Conservation (phyloP, 2,888 invertebrate genomes). For the Hedya salicella region DNA sequence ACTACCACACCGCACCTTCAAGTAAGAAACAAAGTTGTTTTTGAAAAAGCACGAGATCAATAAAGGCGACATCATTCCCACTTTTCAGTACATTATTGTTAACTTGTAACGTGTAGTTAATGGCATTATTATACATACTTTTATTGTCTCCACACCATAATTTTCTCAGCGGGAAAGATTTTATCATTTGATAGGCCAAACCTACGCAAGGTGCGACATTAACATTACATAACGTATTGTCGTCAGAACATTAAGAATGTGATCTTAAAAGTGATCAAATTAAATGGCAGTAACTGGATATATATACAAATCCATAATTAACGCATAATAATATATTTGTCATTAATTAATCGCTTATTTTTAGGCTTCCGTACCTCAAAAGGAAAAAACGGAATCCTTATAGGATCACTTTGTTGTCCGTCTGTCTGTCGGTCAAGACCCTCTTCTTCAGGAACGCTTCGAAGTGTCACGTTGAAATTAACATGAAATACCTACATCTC, state of each 20-base stretch:
- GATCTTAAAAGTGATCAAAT: not conserved
- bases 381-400: too few species aligned
- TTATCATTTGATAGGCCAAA: conserved; percentile 23
- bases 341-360: too few species aligned
- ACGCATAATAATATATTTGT: too few species aligned
- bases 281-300: not conserved
- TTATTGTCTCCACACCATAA: conserved; percentile 17
- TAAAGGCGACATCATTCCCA: not conserved
- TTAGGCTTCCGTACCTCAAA: too few species aligned
- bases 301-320: too few species aligned
- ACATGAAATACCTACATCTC: too few species aligned
- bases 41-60: not conserved
- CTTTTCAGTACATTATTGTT: conserved; percentile 8
- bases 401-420: too few species aligned
- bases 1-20: too few species aligned
- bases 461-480: too few species aligned
- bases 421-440: too few species aligned
- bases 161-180: conserved; percentile 23
- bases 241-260: not conserved
- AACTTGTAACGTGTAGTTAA: not conserved
- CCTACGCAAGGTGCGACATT: conserved; percentile 10
- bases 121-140: conserved; percentile 15
- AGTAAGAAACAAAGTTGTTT: too few species aligned
- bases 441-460: too few species aligned
- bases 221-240: conserved; percentile 4